Base-by-base conservation (phyloP, 2,797 vertebrate genomes). In the Halcyon smyrnensis region DNA sequence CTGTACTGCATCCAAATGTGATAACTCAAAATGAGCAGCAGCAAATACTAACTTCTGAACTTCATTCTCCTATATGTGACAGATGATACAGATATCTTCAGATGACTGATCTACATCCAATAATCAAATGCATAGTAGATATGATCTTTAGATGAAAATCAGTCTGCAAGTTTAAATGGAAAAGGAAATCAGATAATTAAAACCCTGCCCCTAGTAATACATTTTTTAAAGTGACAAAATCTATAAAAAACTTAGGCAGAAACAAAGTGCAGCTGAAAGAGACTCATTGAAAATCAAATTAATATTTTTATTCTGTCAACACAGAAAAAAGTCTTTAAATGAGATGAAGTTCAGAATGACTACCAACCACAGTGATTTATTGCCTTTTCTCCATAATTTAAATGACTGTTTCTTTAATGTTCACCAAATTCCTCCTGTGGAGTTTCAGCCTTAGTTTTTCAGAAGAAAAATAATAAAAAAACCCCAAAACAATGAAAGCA, bases 101-200 rank as follows among this genome's bases (percentile, higher is more conserved):
- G 51, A 80, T 64, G 78, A 95, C 17, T 88, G 63, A 96, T 95
- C 56, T 94, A 71, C 60, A 79, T 67, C 59, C 64, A 91, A 86
- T 92, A 93, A 96, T 92, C 87, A 97, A 93, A 94, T 74, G 80
- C 71, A 79, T 23, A 48, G 64, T 27, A 97, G 95, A 96, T 92
- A 95, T 0, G 7, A 57, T 94, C 94, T 96, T 95, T 79, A 94
- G 81, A 96, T 94, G 41, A 83, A 95, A 95, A 84, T 78, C 68
- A 92, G 64, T 92, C 93, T 95, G 75, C 43, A 68, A 91, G 83
- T 89, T 93, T 91, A 95, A 97, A 95, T 94, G 90, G 75, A 97
- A 97, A 94, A 97, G 90, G 75, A 95, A 97, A 89, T 94, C 80
- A 96, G 84, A 95, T 96, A 89, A 97, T 95, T 96, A 96, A 97